Evolutionary conservation across 2,797 vertebrate genomes (phyloP), one percentile per base, ranked within the genome.

Genomic region (Apogon talboti): DNA sequence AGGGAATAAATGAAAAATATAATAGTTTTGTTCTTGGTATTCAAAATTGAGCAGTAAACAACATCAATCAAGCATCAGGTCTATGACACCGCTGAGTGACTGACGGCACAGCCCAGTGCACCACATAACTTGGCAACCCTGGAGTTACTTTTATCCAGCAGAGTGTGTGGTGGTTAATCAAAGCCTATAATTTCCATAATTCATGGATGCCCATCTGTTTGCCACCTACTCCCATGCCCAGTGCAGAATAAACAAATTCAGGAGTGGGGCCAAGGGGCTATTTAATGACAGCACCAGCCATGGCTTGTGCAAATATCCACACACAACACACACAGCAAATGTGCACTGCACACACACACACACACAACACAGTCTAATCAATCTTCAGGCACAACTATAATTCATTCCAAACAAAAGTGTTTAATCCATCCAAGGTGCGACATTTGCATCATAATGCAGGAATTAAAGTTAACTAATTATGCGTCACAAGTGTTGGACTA

Each of bases 161-260:
- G 83, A 83, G 87, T 89, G 86, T 87, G 87, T 78, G 85, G 83
- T 89, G 90, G 85, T 91, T 91, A 92, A 93, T 93, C 91, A 93
- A 92, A 92, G 91, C 86, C 87, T 80, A 64, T 84, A 50, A 93
- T 92, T 90, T 93, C 92, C 92, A 93, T 93, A 92, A 93, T 93
- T 93, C 92, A 93, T 93, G 91, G 88, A 89, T 84, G 89, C 89
- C 92, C 92, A 93, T 93, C 92, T 93, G 92, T 90, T 91, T 91
- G 84, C 89, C 84, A 91, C 90, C 87, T 86, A 87, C 88, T 86
- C 87, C 79, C 79, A 77, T 84, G 87, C 88, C 89, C 90, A 86
- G 87, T 86, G 84, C 83, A 81, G 87, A 87, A 87, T 89, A 90
- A 90, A 92, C 90, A 90, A 83, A 90, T 85, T 89, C 87, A 84